Base-by-base conservation (phyloP, 1,140 invertebrate genomes). In the Cyclina sinensis region DNA sequence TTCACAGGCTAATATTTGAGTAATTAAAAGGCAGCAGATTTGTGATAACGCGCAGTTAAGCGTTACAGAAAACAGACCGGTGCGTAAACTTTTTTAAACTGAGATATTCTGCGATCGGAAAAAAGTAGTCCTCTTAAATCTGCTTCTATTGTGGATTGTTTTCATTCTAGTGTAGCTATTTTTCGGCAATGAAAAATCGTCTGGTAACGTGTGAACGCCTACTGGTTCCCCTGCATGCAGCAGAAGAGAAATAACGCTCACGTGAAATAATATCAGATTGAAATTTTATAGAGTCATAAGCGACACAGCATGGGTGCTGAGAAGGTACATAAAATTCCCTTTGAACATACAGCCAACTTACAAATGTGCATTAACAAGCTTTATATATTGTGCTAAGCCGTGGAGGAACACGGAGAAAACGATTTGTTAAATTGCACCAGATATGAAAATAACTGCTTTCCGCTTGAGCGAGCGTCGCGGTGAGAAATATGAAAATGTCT, bases 261-360 rank as follows among this genome's bases (percentile, higher is more conserved):
- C 27, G 35, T 37, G 51, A 81, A 62, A 62, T 54, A 81, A 62
- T 48, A 83, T 83, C 62, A 84, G 81, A 84, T 84, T 73, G 62
- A 30, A 84, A 51, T 73, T 84, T 84, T 84, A 84, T 84, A 70
- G 62, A 54, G 81, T 30, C 37, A 70, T 73, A 84, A 84, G 30
- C n/a, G 14, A 30, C 81, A 1, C 81, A 54, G 81, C 54, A 24
- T 62, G 62, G 24, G 21, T n/a, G 59, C 37, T 43, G 70, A 5
- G 59, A 37, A 7, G 59, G 35, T 81, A 43, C 48, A 76, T 76
- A 86, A 86, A 86, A 76, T 57, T 70, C 46, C 83, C 83, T 86
- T 86, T 86, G 83, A 86, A 76, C 68, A 74, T 51, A 78, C 37
- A 78, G 54, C 43, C 35, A 27, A 32, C 74, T 12, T 51, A 51